These are phyloP conservation scores for Hozukius guyotensis DNA, from an alignment of 2,797 vertebrate species.

Conservation along the genomic window DNA sequence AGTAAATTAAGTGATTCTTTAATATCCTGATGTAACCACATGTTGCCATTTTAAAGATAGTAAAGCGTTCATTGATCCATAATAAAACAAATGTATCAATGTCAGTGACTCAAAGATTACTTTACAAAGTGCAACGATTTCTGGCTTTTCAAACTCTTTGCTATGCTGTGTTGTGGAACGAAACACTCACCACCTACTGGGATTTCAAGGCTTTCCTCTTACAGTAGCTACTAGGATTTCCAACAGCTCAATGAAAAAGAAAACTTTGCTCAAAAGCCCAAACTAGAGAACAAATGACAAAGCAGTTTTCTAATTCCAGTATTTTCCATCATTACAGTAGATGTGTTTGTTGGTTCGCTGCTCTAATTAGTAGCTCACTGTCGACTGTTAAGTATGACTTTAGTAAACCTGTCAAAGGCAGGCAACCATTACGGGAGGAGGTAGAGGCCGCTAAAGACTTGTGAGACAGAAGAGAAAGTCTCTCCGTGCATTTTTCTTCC, in stretches of 20 bases:
- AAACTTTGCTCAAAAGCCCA: not conserved
- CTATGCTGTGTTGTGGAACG: not conserved
- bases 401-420: not conserved
- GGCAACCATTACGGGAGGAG: not conserved
- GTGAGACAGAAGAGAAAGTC: not conserved
- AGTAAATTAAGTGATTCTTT: not conserved
- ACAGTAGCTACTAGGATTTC: constrained; percentile 12
- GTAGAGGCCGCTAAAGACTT: not conserved
- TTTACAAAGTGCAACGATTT: not conserved
- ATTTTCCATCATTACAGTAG: not conserved
- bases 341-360: not conserved
- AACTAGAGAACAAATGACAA: constrained; percentile 22
- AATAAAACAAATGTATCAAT: not conserved
- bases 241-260: constrained; percentile 14
- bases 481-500: not conserved
- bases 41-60: not conserved
- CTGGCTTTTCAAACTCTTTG: constrained; percentile 10
- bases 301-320: constrained; percentile 10
- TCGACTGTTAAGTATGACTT: constrained; percentile 2
- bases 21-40: not conserved
- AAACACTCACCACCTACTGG: not conserved
- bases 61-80: not conserved
- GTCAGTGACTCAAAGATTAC: not conserved
- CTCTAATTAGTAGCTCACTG: not conserved
- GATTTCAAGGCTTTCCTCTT: constrained; percentile 29